phyloP scores from a whole-genome alignment of 2,113 vertebrate genomes.

The Lanius ludovicianus region DNA sequence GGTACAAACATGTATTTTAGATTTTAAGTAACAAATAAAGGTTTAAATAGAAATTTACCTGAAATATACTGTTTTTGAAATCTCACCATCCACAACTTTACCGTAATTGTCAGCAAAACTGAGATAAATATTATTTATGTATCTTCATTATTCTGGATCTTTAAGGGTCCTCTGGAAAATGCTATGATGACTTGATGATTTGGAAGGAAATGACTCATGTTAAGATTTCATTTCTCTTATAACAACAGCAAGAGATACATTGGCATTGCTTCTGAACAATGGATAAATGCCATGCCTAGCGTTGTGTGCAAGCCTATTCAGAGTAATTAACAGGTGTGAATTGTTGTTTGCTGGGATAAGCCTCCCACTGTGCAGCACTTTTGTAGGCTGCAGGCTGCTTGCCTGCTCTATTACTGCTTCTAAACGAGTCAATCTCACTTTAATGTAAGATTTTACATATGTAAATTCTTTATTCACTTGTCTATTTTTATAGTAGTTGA shows the following conservation, averaged over 20 bases:
- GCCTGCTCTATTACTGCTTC: background rate
- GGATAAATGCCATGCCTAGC: background rate
- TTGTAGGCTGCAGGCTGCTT: slow-evolving; percentile 4
- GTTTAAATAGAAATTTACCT: background rate
- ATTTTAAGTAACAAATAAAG: background rate
- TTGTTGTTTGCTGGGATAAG: slow-evolving; percentile 36
- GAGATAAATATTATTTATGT: background rate
- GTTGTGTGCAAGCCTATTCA: background rate
- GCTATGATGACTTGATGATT: background rate
- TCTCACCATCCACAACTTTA: background rate
- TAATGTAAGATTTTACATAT: background rate
- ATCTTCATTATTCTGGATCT: background rate
- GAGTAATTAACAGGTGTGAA: slow-evolving; percentile 61
- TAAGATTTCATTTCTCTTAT: background rate
- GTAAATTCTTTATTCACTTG: background rate
- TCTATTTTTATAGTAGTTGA: slow-evolving; percentile 1
- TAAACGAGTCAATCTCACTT: slow-evolving; percentile 6
- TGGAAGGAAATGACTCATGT: background rate
- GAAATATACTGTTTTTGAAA: background rate
- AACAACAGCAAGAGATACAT: background rate
- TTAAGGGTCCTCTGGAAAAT: background rate
- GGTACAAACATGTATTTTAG: background rate
- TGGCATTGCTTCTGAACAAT: slow-evolving; percentile 30
- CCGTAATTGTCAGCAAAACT: background rate
- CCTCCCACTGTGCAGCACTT: slow-evolving; percentile 6